Conservation (phyloP, 2,797 vertebrate genomes). For the Danio aesculapii region DNA sequence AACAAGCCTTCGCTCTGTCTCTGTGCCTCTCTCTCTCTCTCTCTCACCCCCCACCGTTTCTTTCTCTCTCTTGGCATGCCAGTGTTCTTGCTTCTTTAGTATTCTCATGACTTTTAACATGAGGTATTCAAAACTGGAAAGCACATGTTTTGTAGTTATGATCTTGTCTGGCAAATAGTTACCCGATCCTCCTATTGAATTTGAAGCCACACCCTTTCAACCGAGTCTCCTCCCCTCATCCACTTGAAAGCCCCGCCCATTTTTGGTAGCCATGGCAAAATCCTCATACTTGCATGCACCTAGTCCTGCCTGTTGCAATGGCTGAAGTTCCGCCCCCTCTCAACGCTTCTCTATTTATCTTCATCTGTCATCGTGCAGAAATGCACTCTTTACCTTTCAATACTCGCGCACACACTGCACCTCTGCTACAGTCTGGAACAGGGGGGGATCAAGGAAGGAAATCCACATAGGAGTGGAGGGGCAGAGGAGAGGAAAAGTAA, state of each 20-base stretch:
- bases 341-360: conserved; percentile 77
- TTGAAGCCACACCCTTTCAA: conserved; percentile 52
- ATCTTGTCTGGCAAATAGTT: conserved; percentile 56
- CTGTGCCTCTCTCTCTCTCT: not conserved
- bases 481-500: conserved; percentile 49
- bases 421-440: conserved; percentile 51
- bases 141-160: conserved; percentile 55
- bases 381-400: conserved; percentile 66
- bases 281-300: conserved; percentile 71
- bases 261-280: conserved; percentile 67
- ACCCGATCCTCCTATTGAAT: not conserved
- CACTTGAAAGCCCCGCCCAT: conserved; percentile 51
- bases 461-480: conserved; percentile 65
- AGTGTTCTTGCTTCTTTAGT: conserved; percentile 19
- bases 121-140: conserved; percentile 46
- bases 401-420: conserved; percentile 48
- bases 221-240: conserved; percentile 52
- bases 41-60: conserved; percentile 8
- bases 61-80: conserved; percentile 31
- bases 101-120: conserved; percentile 67
- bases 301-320: conserved; percentile 59
- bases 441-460: conserved; percentile 68
- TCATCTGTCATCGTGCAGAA: conserved; percentile 77
- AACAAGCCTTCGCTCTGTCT: conserved; percentile 59
- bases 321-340: conserved; percentile 67